A percentile compares a stretch with the other conserved stretches of the same genome.
phyloP scores from a whole-genome alignment of 2,113 vertebrate species.

The Dipodomys ordii region DNA sequence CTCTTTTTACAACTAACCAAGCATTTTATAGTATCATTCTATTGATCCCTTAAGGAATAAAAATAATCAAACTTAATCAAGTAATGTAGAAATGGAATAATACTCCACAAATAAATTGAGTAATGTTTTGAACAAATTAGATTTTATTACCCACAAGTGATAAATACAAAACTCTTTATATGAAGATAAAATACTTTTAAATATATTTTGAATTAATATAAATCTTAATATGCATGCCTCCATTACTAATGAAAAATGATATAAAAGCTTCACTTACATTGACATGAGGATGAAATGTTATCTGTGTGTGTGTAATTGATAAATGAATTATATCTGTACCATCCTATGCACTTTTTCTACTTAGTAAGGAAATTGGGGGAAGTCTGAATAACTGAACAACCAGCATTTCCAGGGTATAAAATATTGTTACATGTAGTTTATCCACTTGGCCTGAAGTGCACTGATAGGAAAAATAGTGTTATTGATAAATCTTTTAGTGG shows the following conservation, averaged over 20 bases:
- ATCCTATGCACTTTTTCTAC: neutral
- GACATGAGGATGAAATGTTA: neutral
- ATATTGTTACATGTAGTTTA: neutral
- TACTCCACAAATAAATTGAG: neutral
- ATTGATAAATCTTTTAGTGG: neutral
- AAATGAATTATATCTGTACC: neutral
- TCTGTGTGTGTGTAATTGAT: neutral
- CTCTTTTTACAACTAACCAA: neutral
- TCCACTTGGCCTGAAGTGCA: neutral
- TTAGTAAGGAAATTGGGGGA: neutral
- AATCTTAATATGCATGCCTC: neutral
- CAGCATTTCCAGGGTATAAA: neutral
- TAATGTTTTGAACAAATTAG: neutral
- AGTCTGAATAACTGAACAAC: neutral
- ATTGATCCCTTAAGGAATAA: neutral
- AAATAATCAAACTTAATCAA: neutral
- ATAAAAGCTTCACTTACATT: neutral
- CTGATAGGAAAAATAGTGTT: neutral
- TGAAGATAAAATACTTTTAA: constrained; percentile 17
- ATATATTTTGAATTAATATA: neutral
- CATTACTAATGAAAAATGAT: neutral
- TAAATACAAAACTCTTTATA: neutral
- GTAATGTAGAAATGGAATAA: constrained; percentile 18
- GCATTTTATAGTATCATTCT: neutral
- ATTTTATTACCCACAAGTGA: neutral